Evolutionary conservation across 2,797 vertebrate species (phyloP), one percentile per base, ranked within the genome.

Genomic region (Coendou prehensilis): DNA sequence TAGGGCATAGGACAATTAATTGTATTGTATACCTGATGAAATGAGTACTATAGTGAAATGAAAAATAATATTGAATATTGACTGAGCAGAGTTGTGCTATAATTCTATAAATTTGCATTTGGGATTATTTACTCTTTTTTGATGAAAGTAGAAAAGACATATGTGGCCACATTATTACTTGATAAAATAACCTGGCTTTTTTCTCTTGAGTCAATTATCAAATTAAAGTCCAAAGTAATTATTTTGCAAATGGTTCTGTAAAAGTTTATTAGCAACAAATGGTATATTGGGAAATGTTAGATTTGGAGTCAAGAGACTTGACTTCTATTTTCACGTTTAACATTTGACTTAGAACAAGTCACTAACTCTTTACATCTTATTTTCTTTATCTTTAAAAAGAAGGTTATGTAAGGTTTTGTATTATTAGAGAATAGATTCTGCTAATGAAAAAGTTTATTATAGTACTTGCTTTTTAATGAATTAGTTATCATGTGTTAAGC

Each of bases 391-490:
- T 83, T 89, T 89, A 85, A 89, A 91, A 73, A 89, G 54, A 89
- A 82, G 23, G 28, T 28, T 75, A 79, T 83, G 88, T 80, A 83
- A 71, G 41, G 56, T 75, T 87, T 93, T 47, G 4, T 28, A 71
- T 91, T 63, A 8, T 4, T 80, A 83, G 28, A 79, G 33, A 82
- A 84, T 69, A 89, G 37, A 50, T 81, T 87, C 23, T 80, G 20
- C 52, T 76, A 14, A 47, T 76, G 33, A 84, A 91, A 64, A 84
- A 83, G 1, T 85, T 94, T 73, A 87, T 87, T 81, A 92, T 28
- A 61, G 28, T 67, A 85, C 89, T 23, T 96, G 30, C 61, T 95
- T 91, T 64, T 92, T 95, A 56, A n/a, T 95, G 64, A 87, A 67
- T 59, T 69, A 83, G 64, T 91, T 91, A 75, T 33, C n/a, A 67